Base-by-base conservation (phyloP, 37 sponge, comb jelly and placozoan species). In the Lycopodina hypogea region DNA sequence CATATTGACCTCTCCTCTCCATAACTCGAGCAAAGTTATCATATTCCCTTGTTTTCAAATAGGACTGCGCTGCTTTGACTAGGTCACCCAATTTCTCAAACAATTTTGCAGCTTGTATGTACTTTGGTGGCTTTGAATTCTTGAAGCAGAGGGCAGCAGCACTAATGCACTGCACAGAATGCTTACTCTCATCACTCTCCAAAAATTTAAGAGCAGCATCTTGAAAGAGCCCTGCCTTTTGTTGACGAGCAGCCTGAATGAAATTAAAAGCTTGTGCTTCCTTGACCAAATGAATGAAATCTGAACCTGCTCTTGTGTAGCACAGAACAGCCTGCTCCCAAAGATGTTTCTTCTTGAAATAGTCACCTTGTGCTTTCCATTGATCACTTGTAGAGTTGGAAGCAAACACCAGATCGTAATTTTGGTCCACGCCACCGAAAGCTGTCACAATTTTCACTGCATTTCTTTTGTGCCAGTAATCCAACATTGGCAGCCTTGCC, bases 301-400 rank as follows among this genome's bases (percentile, higher is more conserved):
- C 55, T 11, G 57, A 35, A n/a, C 91, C 87, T 4, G 90, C 69
- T 78, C 72, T 80, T 28, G 74, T 45, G 59, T 84, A 94, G 71
- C 94, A 94, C 14, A 72, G 69, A 38, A 42, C 55, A 22, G 94
- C 94, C 32, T 78, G 84, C 18, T 81, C 79, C 80, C 87, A 93
- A 36, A 76, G 76, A 2, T 78, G 29, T 48, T 79, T 88, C 52
- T 71, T 69, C 58, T 37, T 71, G 59, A 82, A 89, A 30, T 89
- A 79, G 55, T 86, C 84, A 30, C 93, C 93, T 78, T 81, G 89
- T 57, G 39, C 69, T 41, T 76, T 76, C 76, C 76, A 76, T 34
- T 76, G 76, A 15, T 76, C 76, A 34, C 45, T 22, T 22, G 76
- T 76, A 1, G 76, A 76, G 24, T 76, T 76, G 24, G 66, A 77